Evolutionary conservation across 2,113 vertebrate genomes (phyloP), one percentile per base, ranked within the genome.

Genomic region (Oenanthe melanoleuca): DNA sequence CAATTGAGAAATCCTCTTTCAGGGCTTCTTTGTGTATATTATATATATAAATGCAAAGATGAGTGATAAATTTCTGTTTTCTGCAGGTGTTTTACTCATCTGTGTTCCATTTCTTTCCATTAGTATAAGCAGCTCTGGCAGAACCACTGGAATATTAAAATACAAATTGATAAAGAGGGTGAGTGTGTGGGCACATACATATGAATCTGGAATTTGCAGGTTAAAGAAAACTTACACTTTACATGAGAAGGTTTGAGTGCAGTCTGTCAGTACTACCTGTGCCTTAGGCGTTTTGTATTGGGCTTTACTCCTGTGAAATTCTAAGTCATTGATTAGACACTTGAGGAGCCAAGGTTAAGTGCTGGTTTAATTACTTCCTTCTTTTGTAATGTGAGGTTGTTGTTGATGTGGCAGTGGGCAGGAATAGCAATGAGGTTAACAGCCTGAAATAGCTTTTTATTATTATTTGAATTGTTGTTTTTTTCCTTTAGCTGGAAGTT

Each of bases 401-500:
- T 97, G 96, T 96, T 72, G 77, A 45, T 33, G 28, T 64, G 77
- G 87, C 55, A 75, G 44, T 64, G 74, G 75, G 79, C 61, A 96
- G 78, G 92, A 93, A 92, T 79, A 95, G 73, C 80, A 88, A 38
- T 89, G 87, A 96, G 79, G 40, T 94, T 92, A 93, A 60, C 65
- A 80, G 89, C 83, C 86, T 75, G 75, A 92, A 96, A 92, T 93
- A 95, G 84, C 74, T 64, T 42, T 77, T 87, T 73, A 75, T 84
- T 89, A 89, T 91, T 67, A 44, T 85, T 89, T 81, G 75, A 69
- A 33, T 72, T 47, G 34, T 49, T 83, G 24, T 0, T 34, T 92
- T 87, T 94, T 92, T 34, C 82, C 70, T 96, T 84, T 86, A 94
- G 89, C 93, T 97, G 94, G 93, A 88, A 94, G 95, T 94, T 97